These are phyloP conservation scores for Sycophaga agraensis DNA, from an alignment of 1,140 invertebrate species.

Conservation along the genomic window DNA sequence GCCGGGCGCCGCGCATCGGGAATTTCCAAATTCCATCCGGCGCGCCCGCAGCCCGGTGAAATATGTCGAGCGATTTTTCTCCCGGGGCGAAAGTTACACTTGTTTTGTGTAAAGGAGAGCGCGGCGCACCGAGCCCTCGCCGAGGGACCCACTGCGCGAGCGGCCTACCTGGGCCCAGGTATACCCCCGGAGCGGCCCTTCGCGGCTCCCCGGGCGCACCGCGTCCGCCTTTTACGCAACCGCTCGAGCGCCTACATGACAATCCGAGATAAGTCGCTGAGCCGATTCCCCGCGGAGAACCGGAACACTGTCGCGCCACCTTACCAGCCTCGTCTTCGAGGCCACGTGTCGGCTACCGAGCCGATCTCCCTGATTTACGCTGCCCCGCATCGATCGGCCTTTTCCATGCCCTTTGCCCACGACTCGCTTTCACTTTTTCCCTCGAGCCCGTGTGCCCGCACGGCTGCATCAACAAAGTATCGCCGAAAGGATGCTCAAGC, in stretches of 20 bases:
- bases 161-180: too few species aligned
- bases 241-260: background rate
- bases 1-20: slow-evolving; percentile 14
- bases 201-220: slow-evolving; percentile 1
- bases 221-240: slow-evolving; percentile 24
- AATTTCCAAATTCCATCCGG: slow-evolving; percentile 29
- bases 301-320: too few species aligned
- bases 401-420: too few species aligned
- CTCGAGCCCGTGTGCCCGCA: too few species aligned
- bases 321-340: too few species aligned
- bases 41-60: slow-evolving; percentile 33
- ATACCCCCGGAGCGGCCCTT: slow-evolving; percentile 1
- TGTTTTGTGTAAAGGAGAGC: background rate
- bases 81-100: slow-evolving; percentile 36
- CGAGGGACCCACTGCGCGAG: too few species aligned
- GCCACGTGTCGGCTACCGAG: too few species aligned
- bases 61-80: slow-evolving; percentile 43
- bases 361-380: too few species aligned
- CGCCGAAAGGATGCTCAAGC: too few species aligned
- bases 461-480: too few species aligned
- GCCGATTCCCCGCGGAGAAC: background rate
- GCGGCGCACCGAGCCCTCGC: too few species aligned
- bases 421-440: slow-evolving; percentile 7
- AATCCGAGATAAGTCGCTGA: background rate
- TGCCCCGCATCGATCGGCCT: too few species aligned